These are phyloP conservation scores for Atractosteus spatula DNA, from an alignment of 2,113 vertebrate species.

Conservation along the genomic window DNA sequence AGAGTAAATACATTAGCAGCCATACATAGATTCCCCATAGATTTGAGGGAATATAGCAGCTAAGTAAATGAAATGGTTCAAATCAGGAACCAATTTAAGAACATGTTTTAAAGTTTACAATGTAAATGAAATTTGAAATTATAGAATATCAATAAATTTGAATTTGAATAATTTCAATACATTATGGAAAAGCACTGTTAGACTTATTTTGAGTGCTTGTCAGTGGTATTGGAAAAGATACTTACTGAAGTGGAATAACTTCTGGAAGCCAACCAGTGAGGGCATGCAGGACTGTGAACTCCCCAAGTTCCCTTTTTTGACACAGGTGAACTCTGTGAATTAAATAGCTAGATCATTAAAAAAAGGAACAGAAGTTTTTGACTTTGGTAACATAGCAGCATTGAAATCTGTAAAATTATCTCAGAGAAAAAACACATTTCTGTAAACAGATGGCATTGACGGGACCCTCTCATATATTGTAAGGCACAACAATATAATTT, in stretches of 20 bases:
- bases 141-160: too few relatives aligned
- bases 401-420: neutral
- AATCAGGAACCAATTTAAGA: too few relatives aligned
- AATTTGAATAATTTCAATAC: too few relatives aligned
- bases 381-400: neutral
- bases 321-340: constrained; percentile 41
- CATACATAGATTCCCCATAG: too few relatives aligned
- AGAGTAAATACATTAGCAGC: too few relatives aligned
- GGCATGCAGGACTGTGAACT: constrained; percentile 79
- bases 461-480: neutral
- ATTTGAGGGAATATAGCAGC: too few relatives aligned
- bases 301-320: constrained; percentile 68
- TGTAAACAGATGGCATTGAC: neutral
- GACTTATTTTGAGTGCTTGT: too few relatives aligned
- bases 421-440: constrained; percentile 11
- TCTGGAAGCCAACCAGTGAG: constrained; percentile 91
- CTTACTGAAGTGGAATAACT: constrained; percentile 77
- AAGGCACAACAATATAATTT: neutral
- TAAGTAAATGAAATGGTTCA: too few relatives aligned
- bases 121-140: too few relatives aligned
- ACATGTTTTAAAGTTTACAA: too few relatives aligned
- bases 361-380: constrained; percentile 5
- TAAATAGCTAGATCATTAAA: constrained; percentile 8
- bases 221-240: constrained; percentile 5
- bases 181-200: too few relatives aligned